A percentile compares a stretch with the other conserved stretches of the same genome.
Conservation (phyloP, 2,797 vertebrate genomes). For the Champsocephalus gunnari region DNA sequence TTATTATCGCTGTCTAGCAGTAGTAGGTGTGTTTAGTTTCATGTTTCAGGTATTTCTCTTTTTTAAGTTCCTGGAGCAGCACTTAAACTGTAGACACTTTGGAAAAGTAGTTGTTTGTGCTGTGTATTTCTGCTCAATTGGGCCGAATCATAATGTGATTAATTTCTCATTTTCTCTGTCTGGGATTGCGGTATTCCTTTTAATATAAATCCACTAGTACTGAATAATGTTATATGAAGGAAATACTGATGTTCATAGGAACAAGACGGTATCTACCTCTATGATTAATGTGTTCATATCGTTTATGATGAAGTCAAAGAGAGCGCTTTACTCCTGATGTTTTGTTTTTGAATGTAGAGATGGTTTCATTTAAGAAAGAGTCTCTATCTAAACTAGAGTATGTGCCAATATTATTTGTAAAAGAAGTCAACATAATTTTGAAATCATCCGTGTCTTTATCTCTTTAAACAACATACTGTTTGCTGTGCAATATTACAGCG, state of each 20-base stretch:
- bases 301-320: constrained; percentile 6
- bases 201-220: not conserved
- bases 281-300: not conserved
- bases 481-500: not conserved
- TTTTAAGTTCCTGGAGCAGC: not conserved
- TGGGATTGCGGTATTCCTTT: not conserved
- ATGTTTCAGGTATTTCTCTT: not conserved
- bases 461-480: not conserved
- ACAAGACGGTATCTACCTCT: not conserved
- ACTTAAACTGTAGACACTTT: not conserved
- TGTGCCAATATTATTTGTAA: not conserved
- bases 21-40: not conserved
- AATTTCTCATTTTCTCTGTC: not conserved
- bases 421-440: not conserved
- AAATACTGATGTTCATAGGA: constrained; percentile 12
- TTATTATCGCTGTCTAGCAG: not conserved
- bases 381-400: not conserved
- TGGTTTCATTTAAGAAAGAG: not conserved
- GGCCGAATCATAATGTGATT: not conserved
- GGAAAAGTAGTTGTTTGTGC: not conserved
- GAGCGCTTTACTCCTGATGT: constrained; percentile 24
- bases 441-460: not conserved
- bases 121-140: not conserved
- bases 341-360: not conserved
- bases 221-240: constrained; percentile 14